Base-by-base conservation (phyloP, 2,797 vertebrate species). In the Hephaestus fuliginosus region DNA sequence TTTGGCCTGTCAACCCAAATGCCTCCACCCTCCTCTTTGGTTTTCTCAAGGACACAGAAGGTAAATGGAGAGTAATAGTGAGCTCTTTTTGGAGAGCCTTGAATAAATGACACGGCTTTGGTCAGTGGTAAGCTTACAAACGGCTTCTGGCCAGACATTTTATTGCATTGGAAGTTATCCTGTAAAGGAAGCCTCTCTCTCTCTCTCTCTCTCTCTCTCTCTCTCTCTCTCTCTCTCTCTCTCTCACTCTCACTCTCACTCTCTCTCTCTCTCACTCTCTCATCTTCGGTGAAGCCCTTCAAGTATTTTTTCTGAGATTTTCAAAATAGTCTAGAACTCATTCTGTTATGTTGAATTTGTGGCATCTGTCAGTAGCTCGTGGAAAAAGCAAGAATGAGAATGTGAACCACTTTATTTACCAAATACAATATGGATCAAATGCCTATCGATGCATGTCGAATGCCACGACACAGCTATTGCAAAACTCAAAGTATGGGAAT, bases 31-130 rank as follows among this genome's bases (percentile, higher is more conserved):
- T 74, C 18, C 7, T 56, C 60, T 62, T 44, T 4, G 58, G 36
- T 79, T 76, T 84, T 71, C 44, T 80, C 72, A 69, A 80, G 87
- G 86, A 88, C 78, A 73, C 68, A 15, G 55, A 64, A 75, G 74
- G 76, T 79, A 75, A 65, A 61, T 44, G 61, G 63, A 82, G 72
- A 80, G 70, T 57, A 58, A 69, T n/a, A 30, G 52, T 70, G 77
- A 81, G 64, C 46, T 53, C 52, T 69, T 78, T 82, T 80, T 66
- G 69, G 80, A 82, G 33, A 71, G 33, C 68, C 71, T 77, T 86
- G 77, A 78, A 71, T 28, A 83, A 88, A 82, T 85, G 73, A 82
- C 74, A 78, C 1, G 5, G 49, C 61, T 88, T 75, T 70, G 76
- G 70, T 84, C 62, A 39, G 84, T 25, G 69, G 72, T 85, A 51